These are phyloP conservation scores for Scolopax rusticola DNA, from an alignment of 2,797 vertebrate species.

Conservation along the genomic window DNA sequence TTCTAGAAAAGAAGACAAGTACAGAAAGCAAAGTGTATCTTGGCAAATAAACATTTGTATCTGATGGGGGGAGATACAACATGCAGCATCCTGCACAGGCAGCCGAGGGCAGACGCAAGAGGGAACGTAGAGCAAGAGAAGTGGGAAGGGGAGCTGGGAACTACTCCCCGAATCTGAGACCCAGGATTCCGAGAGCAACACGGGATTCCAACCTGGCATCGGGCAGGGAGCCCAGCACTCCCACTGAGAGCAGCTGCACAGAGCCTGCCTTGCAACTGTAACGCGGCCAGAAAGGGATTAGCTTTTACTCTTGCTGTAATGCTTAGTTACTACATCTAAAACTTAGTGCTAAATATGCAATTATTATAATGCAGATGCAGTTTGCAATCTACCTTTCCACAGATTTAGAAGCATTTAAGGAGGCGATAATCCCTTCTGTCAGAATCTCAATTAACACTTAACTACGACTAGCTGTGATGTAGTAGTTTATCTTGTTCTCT, in stretches of 20 bases:
- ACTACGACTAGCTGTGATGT: not conserved
- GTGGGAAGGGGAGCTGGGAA: not conserved
- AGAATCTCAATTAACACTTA: not conserved
- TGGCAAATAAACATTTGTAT: not conserved
- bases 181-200: not conserved
- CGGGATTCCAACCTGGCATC: not conserved
- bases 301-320: not conserved
- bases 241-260: not conserved
- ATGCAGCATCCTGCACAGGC: not conserved
- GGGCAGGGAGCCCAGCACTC: not conserved
- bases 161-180: not conserved
- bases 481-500: not conserved
- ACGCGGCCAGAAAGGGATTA: not conserved
- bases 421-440: not conserved
- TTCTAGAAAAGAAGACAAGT: not conserved
- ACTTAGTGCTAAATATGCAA: not conserved
- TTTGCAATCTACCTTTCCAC: conserved; percentile 31
- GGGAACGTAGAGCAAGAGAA: not conserved
- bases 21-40: not conserved
- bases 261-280: not conserved
- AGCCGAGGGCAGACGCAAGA: not conserved
- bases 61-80: not conserved
- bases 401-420: not conserved
- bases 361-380: not conserved
- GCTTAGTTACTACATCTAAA: not conserved